These are phyloP conservation scores for Acanthisitta chloris DNA, from an alignment of 2,113 vertebrate genomes.

Conservation along the genomic window DNA sequence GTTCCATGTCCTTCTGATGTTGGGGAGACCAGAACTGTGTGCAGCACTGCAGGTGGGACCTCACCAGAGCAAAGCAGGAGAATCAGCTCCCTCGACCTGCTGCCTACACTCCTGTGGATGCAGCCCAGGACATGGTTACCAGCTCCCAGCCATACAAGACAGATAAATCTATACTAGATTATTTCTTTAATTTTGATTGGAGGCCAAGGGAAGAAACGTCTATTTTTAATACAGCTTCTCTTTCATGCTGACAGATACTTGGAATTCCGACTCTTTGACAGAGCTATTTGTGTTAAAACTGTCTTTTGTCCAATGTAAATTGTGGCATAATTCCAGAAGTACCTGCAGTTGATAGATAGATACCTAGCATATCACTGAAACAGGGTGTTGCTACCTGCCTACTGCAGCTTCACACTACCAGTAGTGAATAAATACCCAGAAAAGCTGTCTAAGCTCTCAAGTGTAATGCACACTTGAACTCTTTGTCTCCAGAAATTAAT, in stretches of 20 bases:
- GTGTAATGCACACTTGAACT: conserved; percentile 66
- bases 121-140: no score
- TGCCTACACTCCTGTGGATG: no score
- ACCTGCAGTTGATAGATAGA: conserved; percentile 1
- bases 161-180: not conserved
- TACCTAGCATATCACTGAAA: not conserved
- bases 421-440: conserved; percentile 12
- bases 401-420: not conserved
- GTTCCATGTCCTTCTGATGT: no score
- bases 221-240: not conserved
- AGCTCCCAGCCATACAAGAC: not conserved
- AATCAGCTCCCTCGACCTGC: no score
- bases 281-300: conserved; percentile 50
- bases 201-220: not conserved
- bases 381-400: not conserved
- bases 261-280: not conserved
- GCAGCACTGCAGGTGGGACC: no score
- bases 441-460: conserved; percentile 31
- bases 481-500: conserved; percentile 67
- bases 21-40: no score
- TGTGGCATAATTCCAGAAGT: conserved; percentile 19
- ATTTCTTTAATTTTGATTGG: not conserved
- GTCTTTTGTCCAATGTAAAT: not conserved
- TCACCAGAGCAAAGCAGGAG: no score
- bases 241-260: conserved; percentile 41